phyloP scores from a whole-genome alignment of 2,797 vertebrate genomes.

The Dendrocincla fuliginosa region DNA sequence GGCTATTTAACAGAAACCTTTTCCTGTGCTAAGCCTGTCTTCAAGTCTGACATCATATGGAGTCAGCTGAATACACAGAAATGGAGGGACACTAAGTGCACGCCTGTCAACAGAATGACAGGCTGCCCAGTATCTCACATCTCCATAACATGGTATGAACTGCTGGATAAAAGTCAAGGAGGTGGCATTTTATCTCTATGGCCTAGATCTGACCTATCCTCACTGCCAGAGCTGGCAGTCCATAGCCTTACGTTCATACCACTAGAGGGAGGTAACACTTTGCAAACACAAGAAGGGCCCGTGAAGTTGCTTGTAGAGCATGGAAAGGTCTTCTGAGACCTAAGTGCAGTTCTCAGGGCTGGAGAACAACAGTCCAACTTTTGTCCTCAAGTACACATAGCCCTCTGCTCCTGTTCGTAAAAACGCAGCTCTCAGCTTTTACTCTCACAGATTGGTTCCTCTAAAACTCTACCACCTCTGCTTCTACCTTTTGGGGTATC shows the following conservation, averaged over 20 bases:
- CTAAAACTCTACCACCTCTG: neutral
- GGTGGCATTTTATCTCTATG: accelerated
- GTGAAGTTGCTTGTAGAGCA: neutral
- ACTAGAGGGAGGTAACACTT: conserved; percentile 53
- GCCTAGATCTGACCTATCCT: neutral
- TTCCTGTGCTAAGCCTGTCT: neutral
- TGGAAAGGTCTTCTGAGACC: neutral
- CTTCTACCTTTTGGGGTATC: neutral
- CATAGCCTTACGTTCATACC: neutral
- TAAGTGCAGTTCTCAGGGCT: neutral
- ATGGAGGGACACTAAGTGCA: neutral
- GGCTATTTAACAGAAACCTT: neutral
- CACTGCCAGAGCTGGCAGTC: neutral
- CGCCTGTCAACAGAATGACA: neutral
- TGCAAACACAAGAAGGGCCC: neutral
- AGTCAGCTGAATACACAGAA: neutral
- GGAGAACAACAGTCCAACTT: neutral
- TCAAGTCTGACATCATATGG: neutral
- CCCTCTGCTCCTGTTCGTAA: neutral
- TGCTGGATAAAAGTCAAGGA: neutral
- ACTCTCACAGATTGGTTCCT: neutral
- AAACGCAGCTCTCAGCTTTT: neutral
- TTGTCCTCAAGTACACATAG: neutral
- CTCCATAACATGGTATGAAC: neutral
- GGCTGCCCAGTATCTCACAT: neutral